Evolutionary conservation across 2,797 vertebrate species (phyloP).

Genomic region (Glossophaga mutica): DNA sequence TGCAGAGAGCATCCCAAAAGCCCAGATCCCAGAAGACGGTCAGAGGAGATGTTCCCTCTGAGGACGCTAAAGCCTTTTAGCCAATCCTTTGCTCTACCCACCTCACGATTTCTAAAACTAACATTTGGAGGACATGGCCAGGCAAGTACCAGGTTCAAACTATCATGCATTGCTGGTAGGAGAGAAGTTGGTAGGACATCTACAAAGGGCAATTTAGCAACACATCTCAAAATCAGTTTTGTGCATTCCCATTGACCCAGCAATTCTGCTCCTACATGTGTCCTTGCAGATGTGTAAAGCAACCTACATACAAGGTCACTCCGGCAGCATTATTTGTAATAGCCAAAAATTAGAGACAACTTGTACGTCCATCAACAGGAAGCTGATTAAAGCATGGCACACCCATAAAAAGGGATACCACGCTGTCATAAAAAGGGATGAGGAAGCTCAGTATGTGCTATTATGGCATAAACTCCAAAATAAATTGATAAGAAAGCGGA

Average conservation of each 20-base stretch:
- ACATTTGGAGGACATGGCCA: not conserved
- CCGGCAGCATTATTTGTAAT: not conserved
- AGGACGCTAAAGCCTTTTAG: not conserved
- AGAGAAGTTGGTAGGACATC: not conserved
- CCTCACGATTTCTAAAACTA: constrained; percentile 24
- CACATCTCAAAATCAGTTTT: not conserved
- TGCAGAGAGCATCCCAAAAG: not conserved
- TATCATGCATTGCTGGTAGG: not conserved
- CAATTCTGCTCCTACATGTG: not conserved
- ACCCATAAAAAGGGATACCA: not conserved
- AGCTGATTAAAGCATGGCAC: not conserved
- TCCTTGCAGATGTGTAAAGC: not conserved
- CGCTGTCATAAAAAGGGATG: not conserved
- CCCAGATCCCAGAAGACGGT: not conserved
- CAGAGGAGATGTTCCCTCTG: not conserved
- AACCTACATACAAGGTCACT: not conserved
- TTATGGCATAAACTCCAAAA: not conserved
- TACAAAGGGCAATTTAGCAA: not conserved
- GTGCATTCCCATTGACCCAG: not conserved
- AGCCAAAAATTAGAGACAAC: not conserved
- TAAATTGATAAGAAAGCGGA: not conserved
- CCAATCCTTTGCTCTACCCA: not conserved
- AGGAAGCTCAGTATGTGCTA: not conserved
- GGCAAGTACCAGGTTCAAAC: not conserved
- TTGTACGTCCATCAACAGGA: not conserved